Conservation (phyloP, 1,140 invertebrate species). For the Hetaerina americana region DNA sequence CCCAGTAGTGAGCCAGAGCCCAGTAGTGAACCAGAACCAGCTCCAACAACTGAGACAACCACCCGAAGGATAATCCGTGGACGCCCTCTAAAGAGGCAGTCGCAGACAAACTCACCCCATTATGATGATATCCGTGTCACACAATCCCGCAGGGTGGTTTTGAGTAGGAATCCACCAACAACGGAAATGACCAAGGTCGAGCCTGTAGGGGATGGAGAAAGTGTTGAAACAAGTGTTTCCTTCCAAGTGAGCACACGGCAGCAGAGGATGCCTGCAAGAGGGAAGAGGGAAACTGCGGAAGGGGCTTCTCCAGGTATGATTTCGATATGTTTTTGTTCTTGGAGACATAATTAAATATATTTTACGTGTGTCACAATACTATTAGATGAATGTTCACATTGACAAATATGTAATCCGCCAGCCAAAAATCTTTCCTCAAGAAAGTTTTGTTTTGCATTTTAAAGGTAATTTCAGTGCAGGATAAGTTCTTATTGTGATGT, state of each 20-base stretch:
- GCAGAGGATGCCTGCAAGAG: neutral
- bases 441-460: no score
- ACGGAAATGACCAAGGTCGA: neutral
- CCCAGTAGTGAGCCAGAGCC: constrained; percentile 25
- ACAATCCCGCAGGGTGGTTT: neutral
- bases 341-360: no score
- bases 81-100: neutral
- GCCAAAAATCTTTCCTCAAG: no score
- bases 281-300: neutral
- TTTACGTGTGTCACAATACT: no score
- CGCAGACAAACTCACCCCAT: neutral
- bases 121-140: neutral
- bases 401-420: no score
- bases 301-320: neutral
- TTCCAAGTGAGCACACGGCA: neutral
- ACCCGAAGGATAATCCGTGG: constrained; percentile 15
- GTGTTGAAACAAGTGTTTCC: neutral
- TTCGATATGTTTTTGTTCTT: no score
- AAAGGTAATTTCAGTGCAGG: no score
- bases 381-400: no score
- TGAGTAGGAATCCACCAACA: neutral
- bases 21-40: constrained; percentile 22
- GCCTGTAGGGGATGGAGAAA: neutral
- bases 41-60: constrained; percentile 26
- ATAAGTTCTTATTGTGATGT: no score